A percentile compares a stretch with the other conserved stretches of the same genome.
Conservation (phyloP, 30 jellyfish, hydroid and myxozoan genomes). For the Catostylus mosaicus region DNA sequence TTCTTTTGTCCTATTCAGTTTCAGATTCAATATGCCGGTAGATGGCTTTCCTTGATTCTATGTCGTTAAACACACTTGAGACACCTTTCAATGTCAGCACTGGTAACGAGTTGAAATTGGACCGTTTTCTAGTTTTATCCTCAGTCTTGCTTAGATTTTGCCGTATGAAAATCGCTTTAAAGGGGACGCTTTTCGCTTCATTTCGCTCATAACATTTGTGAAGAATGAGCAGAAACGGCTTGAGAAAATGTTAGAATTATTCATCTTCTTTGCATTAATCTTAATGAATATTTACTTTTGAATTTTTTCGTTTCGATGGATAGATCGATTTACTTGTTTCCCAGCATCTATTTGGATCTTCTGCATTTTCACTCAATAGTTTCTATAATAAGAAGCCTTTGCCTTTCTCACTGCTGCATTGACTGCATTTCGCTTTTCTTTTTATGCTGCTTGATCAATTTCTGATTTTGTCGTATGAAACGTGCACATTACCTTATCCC, state of each 20-base stretch:
- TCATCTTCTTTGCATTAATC: constrained; percentile 47
- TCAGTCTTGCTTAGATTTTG: constrained; percentile 45
- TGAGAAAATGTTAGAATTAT: constrained; percentile 52
- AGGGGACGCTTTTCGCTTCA: constrained; percentile 58
- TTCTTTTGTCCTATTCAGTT: constrained; percentile 54
- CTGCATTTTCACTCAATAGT: constrained; percentile 51
- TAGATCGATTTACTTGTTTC: constrained; percentile 47
- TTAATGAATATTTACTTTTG: constrained; percentile 41
- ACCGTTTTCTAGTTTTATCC: constrained; percentile 27
- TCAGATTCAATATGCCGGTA: constrained; percentile 67
- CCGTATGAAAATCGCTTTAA: constrained; percentile 21
- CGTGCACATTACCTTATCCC: constrained; percentile 45
- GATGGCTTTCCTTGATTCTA: no score
- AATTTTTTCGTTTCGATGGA: constrained; percentile 60
- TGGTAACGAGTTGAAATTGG: constrained; percentile 49
- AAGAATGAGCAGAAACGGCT: constrained; percentile 52
- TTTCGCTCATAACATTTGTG: constrained; percentile 50
- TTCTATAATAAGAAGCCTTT: constrained; percentile 50
- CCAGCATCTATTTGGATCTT: constrained; percentile 56
- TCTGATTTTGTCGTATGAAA: constrained; percentile 39
- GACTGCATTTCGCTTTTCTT: constrained; percentile 41
- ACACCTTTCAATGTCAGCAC: constrained; percentile 41
- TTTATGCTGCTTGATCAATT: constrained; percentile 34
- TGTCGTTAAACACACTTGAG: constrained; percentile 35
- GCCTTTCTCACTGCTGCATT: constrained; percentile 50